A percentile compares a stretch with the other conserved stretches of the same genome.
Conservation (phyloP, 2,888 invertebrate species). For the Rugalucina vietnamica region DNA sequence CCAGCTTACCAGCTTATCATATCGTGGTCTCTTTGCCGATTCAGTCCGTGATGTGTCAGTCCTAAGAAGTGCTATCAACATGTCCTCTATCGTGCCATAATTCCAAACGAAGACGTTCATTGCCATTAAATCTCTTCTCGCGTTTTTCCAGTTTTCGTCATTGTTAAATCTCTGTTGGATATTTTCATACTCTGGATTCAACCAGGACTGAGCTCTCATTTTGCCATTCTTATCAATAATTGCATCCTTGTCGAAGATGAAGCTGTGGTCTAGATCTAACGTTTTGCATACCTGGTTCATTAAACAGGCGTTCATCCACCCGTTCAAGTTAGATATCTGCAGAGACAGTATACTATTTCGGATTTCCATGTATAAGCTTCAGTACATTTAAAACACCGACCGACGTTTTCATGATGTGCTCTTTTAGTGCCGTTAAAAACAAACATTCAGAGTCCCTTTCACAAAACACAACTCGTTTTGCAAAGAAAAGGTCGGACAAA, state of each 20-base stretch:
- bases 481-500: constrained; percentile 26
- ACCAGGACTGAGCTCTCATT: too few relatives aligned
- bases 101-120: not conserved
- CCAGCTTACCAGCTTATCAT: not conserved
- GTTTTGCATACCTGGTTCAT: not conserved
- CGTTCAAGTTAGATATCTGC: not conserved
- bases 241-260: not conserved
- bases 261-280: not conserved
- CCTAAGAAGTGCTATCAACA: not conserved
- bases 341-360: not conserved
- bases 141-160: not conserved
- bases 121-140: not conserved
- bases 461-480: constrained; percentile 8
- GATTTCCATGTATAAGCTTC: not conserved
- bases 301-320: not conserved
- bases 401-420: not conserved
- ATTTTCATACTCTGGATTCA: not conserved
- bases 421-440: constrained; percentile 11
- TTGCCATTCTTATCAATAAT: not conserved
- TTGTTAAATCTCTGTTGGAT: not conserved
- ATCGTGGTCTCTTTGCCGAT: not conserved
- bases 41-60: too few relatives aligned
- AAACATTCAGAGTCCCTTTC: constrained; percentile 18
- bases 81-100: not conserved
- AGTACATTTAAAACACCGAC: not conserved